phyloP scores from a whole-genome alignment of 1,140 invertebrate species.

The Euglossa dilemma region DNA sequence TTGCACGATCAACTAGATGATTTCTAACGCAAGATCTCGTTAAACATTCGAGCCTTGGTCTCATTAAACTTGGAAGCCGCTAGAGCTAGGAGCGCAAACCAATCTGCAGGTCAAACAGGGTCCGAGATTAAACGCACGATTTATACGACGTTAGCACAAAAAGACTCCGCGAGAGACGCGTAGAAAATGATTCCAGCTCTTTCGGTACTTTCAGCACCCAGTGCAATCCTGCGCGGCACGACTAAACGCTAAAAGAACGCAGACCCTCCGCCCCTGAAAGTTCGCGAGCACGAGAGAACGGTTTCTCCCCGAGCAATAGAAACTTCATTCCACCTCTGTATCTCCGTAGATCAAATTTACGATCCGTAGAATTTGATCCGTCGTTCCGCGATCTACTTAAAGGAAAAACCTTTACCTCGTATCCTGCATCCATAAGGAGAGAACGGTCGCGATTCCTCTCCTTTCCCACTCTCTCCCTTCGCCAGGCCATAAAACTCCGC shows the following conservation, averaged over 20 bases:
- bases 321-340: conserved; percentile 10
- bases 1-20: background rate
- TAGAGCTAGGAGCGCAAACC: background rate
- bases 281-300: background rate
- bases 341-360: conserved; percentile 26
- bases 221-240: background rate
- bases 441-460: background rate
- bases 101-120: background rate
- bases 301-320: conserved; percentile 7
- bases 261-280: background rate
- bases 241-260: background rate
- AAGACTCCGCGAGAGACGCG: too few relatives aligned
- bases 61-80: background rate
- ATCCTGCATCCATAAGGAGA: background rate
- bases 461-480: background rate
- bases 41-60: background rate
- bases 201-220: too few relatives aligned
- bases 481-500: background rate
- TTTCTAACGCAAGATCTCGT: background rate
- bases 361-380: conserved; percentile 29
- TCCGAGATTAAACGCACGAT: background rate
- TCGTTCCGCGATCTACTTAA: conserved; percentile 31
- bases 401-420: conserved; percentile 5
- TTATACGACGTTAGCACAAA: too few relatives aligned
- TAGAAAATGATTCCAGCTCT: background rate